phyloP scores from a whole-genome alignment of 2,888 invertebrate genomes.

The Noctua comes region DNA sequence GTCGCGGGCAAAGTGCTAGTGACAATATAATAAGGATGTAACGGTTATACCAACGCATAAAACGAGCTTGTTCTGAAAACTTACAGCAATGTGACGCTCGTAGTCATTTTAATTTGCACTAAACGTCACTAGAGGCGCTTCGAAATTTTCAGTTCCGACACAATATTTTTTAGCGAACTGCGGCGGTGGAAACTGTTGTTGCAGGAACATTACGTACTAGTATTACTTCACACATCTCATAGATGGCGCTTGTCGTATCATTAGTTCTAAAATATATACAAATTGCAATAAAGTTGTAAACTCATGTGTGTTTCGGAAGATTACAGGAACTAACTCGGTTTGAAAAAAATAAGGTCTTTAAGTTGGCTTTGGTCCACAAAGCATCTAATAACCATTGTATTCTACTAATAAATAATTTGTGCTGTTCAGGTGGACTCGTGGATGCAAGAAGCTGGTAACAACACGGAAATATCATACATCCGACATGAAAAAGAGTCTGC shows the following conservation, averaged over 20 bases:
- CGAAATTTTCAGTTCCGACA: not conserved
- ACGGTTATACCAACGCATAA: not conserved
- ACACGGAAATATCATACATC: slow-evolving; percentile 74
- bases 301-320: not conserved
- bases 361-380: not conserved
- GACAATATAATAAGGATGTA: too few relatives aligned
- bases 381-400: not conserved
- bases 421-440: slow-evolving; percentile 77
- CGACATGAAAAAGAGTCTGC: slow-evolving; percentile 73
- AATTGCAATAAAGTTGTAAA: not conserved
- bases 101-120: not conserved
- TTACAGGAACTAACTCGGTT: not conserved
- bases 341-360: not conserved
- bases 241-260: slow-evolving; percentile 39
- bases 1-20: too few relatives aligned
- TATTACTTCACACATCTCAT: not conserved
- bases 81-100: not conserved
- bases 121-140: not conserved
- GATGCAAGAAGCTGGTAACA: slow-evolving; percentile 73
- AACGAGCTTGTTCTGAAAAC: not conserved
- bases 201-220: not conserved
- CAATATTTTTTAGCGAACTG: not conserved
- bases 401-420: not conserved
- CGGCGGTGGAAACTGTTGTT: not conserved
- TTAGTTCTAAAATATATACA: slow-evolving; percentile 6